These are phyloP conservation scores for Leptatherina wallacei DNA, from an alignment of 2,797 vertebrate species.

Conservation along the genomic window DNA sequence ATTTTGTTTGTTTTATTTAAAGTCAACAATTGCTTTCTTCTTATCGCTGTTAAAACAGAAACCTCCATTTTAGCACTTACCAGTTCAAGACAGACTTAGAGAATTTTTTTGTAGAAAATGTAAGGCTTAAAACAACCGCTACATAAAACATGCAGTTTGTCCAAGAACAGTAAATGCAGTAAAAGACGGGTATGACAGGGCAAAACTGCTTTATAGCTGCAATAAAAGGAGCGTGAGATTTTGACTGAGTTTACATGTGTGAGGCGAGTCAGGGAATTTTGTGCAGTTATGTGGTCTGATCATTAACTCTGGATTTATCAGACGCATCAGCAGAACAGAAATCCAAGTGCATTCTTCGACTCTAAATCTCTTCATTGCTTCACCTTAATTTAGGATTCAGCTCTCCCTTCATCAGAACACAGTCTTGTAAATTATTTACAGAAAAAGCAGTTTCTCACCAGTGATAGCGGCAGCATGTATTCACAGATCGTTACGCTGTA, in stretches of 20 bases:
- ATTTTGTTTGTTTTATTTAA: slow-evolving; percentile 25
- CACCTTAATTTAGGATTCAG: neutral
- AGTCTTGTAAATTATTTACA: slow-evolving; percentile 14
- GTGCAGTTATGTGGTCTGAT: neutral
- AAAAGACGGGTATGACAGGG: neutral
- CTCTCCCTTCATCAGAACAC: neutral
- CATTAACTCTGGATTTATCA: neutral
- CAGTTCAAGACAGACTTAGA: neutral
- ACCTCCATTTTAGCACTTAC: neutral
- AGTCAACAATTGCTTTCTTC: slow-evolving; percentile 10
- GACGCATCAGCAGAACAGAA: neutral
- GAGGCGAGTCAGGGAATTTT: neutral
- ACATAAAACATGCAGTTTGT: neutral
- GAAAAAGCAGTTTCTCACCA: slow-evolving; percentile 71
- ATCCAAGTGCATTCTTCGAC: neutral
- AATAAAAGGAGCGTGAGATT: slow-evolving; percentile 15
- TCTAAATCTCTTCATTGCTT: neutral
- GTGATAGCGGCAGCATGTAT: slow-evolving; percentile 76
- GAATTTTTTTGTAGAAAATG: neutral
- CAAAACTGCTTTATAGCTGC: slow-evolving; percentile 27
- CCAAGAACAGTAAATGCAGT: neutral
- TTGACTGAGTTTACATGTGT: slow-evolving; percentile 18
- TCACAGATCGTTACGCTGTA: slow-evolving; percentile 63
- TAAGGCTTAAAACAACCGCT: neutral
- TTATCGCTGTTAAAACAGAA: neutral